Evolutionary conservation across 1,140 invertebrate genomes (phyloP).

Genomic region (Anoplophora glabripennis): DNA sequence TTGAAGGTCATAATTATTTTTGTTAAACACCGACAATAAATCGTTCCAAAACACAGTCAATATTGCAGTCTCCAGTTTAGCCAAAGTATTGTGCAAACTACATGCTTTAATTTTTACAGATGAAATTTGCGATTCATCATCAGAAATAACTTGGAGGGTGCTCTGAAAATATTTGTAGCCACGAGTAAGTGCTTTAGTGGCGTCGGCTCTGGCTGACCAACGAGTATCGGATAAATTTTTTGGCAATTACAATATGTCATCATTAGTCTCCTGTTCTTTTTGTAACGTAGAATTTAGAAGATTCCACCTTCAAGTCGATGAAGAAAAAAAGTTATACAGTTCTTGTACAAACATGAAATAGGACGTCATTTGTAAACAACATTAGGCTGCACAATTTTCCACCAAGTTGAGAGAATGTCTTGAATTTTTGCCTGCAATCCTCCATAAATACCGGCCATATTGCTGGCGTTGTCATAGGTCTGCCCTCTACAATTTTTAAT

Average conservation of each 20-base stretch:
- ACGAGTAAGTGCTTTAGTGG: constrained; percentile 28
- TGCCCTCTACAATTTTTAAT: constrained; percentile 45
- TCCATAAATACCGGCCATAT: constrained; percentile 46
- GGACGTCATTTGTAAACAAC: not conserved
- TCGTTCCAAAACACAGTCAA: no score
- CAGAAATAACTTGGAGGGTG: no score
- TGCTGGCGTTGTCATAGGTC: constrained; percentile 45
- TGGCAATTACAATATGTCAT: constrained; percentile 21
- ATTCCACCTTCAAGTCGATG: constrained; percentile 20
- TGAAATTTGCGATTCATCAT: no score
- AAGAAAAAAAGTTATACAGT: not conserved
- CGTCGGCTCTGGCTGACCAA: constrained; percentile 32
- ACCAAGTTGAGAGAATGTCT: constrained; percentile 44
- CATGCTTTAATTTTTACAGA: no score
- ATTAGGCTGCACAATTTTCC: constrained; percentile 22
- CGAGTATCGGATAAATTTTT: constrained; percentile 21
- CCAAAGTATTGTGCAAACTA: no score
- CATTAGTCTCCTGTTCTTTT: no score
- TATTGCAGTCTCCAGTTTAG: no score
- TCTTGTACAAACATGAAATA: constrained; percentile 2
- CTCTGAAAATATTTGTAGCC: constrained; percentile 11
- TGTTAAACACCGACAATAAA: no score
- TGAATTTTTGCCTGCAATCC: constrained; percentile 44
- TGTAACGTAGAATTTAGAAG: constrained; percentile 19
- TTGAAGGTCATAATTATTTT: no score